A percentile compares a stretch with the other conserved stretches of the same genome.
Evolutionary conservation across 2,113 vertebrate genomes (phyloP).

Genomic region (Ginglymostoma cirratum): DNA sequence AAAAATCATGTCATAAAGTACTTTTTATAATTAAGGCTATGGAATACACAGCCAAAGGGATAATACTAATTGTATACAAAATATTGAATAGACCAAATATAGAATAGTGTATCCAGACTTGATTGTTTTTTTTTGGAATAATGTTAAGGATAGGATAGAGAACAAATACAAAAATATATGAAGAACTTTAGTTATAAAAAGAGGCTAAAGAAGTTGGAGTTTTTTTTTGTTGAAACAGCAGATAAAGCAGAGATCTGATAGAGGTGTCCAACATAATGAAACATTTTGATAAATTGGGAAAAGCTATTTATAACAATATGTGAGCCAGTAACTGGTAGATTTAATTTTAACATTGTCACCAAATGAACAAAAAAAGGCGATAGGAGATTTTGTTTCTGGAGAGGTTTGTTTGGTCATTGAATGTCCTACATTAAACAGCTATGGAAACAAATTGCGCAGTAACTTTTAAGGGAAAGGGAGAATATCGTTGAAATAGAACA

Average conservation of each 20-base stretch:
- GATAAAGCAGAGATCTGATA: background rate
- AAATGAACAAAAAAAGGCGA: background rate
- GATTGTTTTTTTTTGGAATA: no score
- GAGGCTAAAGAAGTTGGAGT: background rate
- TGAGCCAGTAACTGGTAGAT: background rate
- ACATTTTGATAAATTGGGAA: constrained; percentile 1
- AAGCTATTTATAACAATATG: background rate
- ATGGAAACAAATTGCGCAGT: background rate
- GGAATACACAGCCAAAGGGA: no score
- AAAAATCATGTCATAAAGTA: no score
- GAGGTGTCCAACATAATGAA: background rate
- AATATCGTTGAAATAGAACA: background rate
- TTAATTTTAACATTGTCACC: background rate
- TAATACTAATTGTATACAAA: no score
- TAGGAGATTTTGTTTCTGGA: background rate
- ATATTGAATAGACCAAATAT: no score
- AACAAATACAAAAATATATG: no score
- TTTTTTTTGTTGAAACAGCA: no score
- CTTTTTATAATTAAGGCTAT: no score
- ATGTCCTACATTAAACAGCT: background rate
- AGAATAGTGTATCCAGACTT: no score
- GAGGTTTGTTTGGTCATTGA: background rate
- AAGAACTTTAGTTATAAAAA: background rate
- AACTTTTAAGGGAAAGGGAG: background rate
- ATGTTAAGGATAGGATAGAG: no score